Evolutionary conservation across 2,113 vertebrate species (phyloP).

Genomic region (Pterocles gutturalis): DNA sequence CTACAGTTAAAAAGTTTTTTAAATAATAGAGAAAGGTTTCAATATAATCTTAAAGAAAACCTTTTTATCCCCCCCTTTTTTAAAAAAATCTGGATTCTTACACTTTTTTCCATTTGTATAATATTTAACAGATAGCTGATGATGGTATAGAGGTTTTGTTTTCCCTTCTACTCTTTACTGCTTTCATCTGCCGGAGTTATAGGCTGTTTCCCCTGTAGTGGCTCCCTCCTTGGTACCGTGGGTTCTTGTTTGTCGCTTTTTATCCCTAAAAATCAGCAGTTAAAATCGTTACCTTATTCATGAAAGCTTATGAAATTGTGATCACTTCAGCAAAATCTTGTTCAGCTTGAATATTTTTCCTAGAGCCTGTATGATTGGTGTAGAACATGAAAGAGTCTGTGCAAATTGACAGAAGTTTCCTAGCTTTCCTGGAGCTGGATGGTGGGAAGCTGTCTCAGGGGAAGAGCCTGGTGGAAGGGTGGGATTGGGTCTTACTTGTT

Average conservation of each 20-base stretch:
- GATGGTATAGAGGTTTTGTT: background rate
- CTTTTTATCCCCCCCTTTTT: background rate
- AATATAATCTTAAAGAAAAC: background rate
- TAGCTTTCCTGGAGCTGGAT: background rate
- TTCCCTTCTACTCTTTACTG: background rate
- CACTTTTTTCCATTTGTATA: background rate
- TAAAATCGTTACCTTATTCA: background rate
- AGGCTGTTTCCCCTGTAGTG: background rate
- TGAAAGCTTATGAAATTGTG: background rate
- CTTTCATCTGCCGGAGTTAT: background rate
- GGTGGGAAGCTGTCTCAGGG: background rate
- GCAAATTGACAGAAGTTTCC: background rate
- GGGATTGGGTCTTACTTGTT: background rate
- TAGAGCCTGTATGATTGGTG: background rate
- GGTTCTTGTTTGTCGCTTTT: background rate
- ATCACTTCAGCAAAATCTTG: background rate
- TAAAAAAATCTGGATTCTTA: background rate
- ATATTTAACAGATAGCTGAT: background rate
- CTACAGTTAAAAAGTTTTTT: background rate
- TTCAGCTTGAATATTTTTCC: background rate
- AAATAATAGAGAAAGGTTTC: background rate
- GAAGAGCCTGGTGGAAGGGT: background rate
- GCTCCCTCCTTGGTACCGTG: fast-evolving
- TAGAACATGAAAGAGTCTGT: background rate
- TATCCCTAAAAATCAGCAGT: background rate